Evolutionary conservation across 2,797 vertebrate genomes (phyloP).

Genomic region (Lepus townsendii): DNA sequence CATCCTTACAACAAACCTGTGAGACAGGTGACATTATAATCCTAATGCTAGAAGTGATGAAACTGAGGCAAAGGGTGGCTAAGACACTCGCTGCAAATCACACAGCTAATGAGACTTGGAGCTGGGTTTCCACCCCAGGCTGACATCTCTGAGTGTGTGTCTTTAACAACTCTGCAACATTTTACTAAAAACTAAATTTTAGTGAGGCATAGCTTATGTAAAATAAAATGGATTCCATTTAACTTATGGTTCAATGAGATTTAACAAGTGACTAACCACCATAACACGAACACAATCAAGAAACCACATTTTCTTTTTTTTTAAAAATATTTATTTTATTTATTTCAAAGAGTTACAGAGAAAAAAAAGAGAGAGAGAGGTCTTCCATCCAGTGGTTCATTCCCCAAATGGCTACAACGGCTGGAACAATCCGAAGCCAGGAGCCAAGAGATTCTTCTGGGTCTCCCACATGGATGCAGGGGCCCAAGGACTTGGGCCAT

Average conservation of each 20-base stretch:
- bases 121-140: constrained; percentile 2
- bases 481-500: too few species aligned
- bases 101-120: not conserved
- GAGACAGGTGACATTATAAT: not conserved
- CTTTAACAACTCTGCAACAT: not conserved
- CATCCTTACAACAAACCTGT: too few species aligned
- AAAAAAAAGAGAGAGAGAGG: too few species aligned
- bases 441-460: too few species aligned
- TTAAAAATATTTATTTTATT: too few species aligned
- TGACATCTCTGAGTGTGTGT: not conserved
- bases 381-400: too few species aligned
- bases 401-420: too few species aligned
- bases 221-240: not conserved
- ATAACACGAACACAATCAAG: not conserved
- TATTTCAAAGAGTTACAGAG: too few species aligned
- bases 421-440: too few species aligned
- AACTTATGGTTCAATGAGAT: constrained; percentile 11
- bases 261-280: constrained; percentile 26
- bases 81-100: not conserved
- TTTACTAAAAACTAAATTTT: not conserved
- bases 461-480: too few species aligned
- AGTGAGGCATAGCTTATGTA: not conserved
- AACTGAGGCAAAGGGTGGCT: not conserved
- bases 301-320: constrained; percentile 1
- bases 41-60: not conserved